These are phyloP conservation scores for Temnothorax unifasciatus DNA, from an alignment of 2,888 invertebrate genomes.

Conservation along the genomic window DNA sequence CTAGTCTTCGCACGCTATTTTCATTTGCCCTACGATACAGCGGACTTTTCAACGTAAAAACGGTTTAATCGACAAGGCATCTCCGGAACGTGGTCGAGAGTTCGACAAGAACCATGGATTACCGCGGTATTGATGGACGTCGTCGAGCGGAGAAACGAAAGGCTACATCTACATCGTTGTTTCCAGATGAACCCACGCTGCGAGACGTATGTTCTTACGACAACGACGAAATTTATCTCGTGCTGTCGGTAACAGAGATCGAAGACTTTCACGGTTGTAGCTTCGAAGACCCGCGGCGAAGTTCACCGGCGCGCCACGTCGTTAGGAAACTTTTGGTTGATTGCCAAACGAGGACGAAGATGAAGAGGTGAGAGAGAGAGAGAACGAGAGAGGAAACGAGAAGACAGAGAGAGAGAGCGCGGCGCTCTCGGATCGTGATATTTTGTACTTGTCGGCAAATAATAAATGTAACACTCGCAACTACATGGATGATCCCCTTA, in stretches of 20 bases:
- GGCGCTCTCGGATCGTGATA: conserved; percentile 14
- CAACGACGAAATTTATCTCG: conserved; percentile 73
- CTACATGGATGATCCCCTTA: conserved; percentile 43
- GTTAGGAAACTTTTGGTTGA: conserved; percentile 62
- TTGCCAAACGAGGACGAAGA: conserved; percentile 56
- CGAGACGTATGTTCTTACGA: conserved; percentile 73
- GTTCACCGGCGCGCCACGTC: conserved; percentile 50
- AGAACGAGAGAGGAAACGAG: not conserved
- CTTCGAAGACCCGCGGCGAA: conserved; percentile 50
- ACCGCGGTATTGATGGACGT: conserved; percentile 74
- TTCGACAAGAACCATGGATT: conserved; percentile 64
- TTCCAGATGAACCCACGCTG: conserved; percentile 76
- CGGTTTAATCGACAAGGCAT: conserved; percentile 34
- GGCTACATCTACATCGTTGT: conserved; percentile 76
- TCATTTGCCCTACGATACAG: not conserved
- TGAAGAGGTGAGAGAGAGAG: conserved; percentile 17
- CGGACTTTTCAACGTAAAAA: conserved; percentile 19
- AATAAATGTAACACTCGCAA: conserved; percentile 57
- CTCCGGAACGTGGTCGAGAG: conserved; percentile 45
- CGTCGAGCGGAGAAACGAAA: conserved; percentile 68
- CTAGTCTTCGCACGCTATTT: not conserved
- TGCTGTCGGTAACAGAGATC: conserved; percentile 71
- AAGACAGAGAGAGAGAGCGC: not conserved
- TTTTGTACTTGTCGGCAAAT: conserved; percentile 60
- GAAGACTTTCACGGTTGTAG: conserved; percentile 68